phyloP scores from a whole-genome alignment of 2,888 invertebrate species.

The Hydraecia micacea region DNA sequence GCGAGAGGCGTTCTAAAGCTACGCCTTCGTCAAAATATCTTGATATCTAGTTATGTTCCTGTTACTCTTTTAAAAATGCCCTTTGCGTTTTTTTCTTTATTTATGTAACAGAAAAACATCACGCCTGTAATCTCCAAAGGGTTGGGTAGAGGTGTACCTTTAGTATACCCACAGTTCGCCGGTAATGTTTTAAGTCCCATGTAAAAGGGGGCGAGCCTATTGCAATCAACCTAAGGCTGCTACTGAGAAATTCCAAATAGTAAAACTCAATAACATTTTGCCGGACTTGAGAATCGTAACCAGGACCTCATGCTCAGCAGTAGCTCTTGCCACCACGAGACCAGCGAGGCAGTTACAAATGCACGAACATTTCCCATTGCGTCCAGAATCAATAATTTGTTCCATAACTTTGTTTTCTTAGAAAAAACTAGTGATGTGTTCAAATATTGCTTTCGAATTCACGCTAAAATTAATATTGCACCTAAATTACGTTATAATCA shows the following conservation, averaged over 20 bases:
- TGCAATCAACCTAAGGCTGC: not conserved
- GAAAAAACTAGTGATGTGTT: slow-evolving; percentile 82
- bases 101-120: not conserved
- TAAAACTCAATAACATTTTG: not conserved
- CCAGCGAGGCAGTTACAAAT: not conserved
- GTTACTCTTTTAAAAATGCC: not conserved
- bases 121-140: no score
- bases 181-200: not conserved
- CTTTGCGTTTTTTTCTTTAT: no score
- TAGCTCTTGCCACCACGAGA: not conserved
- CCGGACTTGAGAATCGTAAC: not conserved
- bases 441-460: slow-evolving; percentile 83
- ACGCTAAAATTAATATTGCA: slow-evolving; percentile 86
- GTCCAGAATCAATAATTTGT: slow-evolving; percentile 22
- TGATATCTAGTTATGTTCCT: not conserved
- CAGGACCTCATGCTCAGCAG: not conserved
- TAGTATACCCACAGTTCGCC: not conserved
- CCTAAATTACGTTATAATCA: slow-evolving; percentile 70
- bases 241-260: not conserved
- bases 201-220: not conserved
- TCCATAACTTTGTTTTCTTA: slow-evolving; percentile 54
- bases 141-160: no score
- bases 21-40: not conserved
- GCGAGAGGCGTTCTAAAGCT: not conserved
- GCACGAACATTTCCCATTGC: slow-evolving; percentile 17